These are phyloP conservation scores for Galerucella pusilla DNA, from an alignment of 2,888 invertebrate species.

Conservation along the genomic window DNA sequence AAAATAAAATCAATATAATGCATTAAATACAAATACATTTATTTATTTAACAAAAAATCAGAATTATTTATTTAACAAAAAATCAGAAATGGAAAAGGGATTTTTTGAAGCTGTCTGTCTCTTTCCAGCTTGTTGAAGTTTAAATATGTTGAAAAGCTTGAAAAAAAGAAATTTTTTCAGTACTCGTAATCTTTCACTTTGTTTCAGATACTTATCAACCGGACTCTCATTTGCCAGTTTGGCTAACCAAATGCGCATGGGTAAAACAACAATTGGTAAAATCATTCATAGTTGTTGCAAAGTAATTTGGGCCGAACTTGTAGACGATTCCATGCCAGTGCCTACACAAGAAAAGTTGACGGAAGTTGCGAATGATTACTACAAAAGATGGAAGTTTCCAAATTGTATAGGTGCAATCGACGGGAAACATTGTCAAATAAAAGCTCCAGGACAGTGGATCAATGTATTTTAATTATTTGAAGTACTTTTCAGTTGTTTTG, in stretches of 20 bases:
- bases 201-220: slow-evolving; percentile 19
- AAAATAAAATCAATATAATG: slow-evolving; percentile 10
- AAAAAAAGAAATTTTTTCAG: too few relatives aligned
- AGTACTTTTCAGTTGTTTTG: slow-evolving; percentile 17
- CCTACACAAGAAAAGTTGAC: slow-evolving; percentile 9
- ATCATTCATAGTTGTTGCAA: slow-evolving; percentile 12
- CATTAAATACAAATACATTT: slow-evolving; percentile 17
- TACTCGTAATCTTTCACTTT: neutral
- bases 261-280: slow-evolving; percentile 13
- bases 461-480: slow-evolving; percentile 20
- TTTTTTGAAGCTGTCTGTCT: too few relatives aligned
- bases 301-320: slow-evolving; percentile 1
- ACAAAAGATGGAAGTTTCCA: slow-evolving; percentile 14
- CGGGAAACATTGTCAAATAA: slow-evolving; percentile 19
- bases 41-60: slow-evolving; percentile 14
- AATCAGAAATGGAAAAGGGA: too few relatives aligned
- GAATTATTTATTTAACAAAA: too few relatives aligned
- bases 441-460: slow-evolving; percentile 13
- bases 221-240: slow-evolving; percentile 13
- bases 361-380: neutral
- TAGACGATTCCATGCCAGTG: slow-evolving; percentile 13
- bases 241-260: slow-evolving; percentile 13
- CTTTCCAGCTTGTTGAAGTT: too few relatives aligned
- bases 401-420: slow-evolving; percentile 25
- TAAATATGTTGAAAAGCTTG: too few relatives aligned